Percentiles rank a stretch among this genome's conserved stretches.
Evolutionary conservation across 2,888 invertebrate genomes (phyloP).

Genomic region (Trypoxylon attenuatum): DNA sequence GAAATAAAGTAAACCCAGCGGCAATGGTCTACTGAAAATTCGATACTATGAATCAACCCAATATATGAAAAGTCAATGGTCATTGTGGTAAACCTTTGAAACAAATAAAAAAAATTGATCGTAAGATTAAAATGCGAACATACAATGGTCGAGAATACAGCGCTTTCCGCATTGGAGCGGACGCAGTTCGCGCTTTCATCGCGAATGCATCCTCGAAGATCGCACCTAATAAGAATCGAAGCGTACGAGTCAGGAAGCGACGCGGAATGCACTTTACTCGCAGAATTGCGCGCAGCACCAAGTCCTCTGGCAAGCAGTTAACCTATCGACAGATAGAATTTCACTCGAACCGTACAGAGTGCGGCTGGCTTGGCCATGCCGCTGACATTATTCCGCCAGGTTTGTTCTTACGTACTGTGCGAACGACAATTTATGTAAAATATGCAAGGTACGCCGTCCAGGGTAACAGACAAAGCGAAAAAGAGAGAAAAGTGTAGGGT

Average conservation of each 20-base stretch:
- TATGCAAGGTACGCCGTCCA: neutral
- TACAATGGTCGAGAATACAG: too few relatives aligned
- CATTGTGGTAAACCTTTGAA: too few relatives aligned
- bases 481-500: neutral
- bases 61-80: too few relatives aligned
- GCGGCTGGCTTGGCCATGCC: too few relatives aligned
- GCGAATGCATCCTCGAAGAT: slow-evolving; percentile 31
- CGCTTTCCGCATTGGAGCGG: slow-evolving; percentile 1
- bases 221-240: slow-evolving; percentile 56
- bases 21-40: too few relatives aligned
- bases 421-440: slow-evolving; percentile 8
- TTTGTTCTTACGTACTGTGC: slow-evolving; percentile 32
- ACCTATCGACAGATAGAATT: slow-evolving; percentile 59
- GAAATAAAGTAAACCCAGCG: too few relatives aligned
- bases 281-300: slow-evolving; percentile 17
- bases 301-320: slow-evolving; percentile 41
- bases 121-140: too few relatives aligned
- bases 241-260: slow-evolving; percentile 53
- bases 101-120: too few relatives aligned
- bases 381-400: slow-evolving; percentile 42
- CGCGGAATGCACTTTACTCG: slow-evolving; percentile 20
- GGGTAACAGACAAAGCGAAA: neutral
- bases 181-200: slow-evolving; percentile 28
- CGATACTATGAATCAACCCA: too few relatives aligned
- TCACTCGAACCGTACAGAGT: slow-evolving; percentile 41